phyloP scores from a whole-genome alignment of 1,140 invertebrate genomes.

The Papilio helenus region DNA sequence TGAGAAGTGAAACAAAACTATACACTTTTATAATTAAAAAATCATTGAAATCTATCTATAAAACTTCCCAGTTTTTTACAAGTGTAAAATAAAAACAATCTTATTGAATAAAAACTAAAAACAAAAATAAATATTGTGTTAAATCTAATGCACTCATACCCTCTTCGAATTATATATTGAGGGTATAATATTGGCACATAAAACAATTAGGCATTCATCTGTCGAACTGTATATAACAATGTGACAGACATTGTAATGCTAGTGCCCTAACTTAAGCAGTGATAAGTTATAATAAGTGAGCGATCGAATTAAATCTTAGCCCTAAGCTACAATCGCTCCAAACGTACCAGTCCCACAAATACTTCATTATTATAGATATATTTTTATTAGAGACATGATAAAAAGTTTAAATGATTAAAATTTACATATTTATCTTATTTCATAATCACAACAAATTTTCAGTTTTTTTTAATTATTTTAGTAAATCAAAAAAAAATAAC shows the following conservation, averaged over 20 bases:
- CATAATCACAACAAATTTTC: too few species aligned
- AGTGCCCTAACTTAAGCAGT: slow-evolving; percentile 30
- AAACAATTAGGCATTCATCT: slow-evolving; percentile 40
- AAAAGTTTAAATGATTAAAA: neutral
- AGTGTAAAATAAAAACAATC: slow-evolving; percentile 48
- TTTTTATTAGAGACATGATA: neutral
- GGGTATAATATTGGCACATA: slow-evolving; percentile 51
- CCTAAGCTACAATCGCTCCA: slow-evolving; percentile 26
- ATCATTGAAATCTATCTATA: slow-evolving; percentile 35
- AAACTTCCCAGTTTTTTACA: slow-evolving; percentile 45
- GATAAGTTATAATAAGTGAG: slow-evolving; percentile 37
- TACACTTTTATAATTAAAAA: slow-evolving; percentile 39
- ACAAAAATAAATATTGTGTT: slow-evolving; percentile 62
- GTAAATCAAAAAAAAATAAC: neutral
- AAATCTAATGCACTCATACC: slow-evolving; percentile 47
- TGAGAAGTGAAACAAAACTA: slow-evolving; percentile 38
- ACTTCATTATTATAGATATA: neutral
- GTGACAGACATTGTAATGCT: slow-evolving; percentile 33
- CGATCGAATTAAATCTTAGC: slow-evolving; percentile 35
- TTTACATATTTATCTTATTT: neutral
- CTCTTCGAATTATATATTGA: slow-evolving; percentile 38
- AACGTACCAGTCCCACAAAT: slow-evolving; percentile 17
- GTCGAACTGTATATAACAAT: too few species aligned
- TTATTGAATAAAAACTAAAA: slow-evolving; percentile 57
- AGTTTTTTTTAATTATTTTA: neutral